Base-by-base conservation (phyloP, 2,888 invertebrate genomes). In the Sphaerophoria rueppellii region DNA sequence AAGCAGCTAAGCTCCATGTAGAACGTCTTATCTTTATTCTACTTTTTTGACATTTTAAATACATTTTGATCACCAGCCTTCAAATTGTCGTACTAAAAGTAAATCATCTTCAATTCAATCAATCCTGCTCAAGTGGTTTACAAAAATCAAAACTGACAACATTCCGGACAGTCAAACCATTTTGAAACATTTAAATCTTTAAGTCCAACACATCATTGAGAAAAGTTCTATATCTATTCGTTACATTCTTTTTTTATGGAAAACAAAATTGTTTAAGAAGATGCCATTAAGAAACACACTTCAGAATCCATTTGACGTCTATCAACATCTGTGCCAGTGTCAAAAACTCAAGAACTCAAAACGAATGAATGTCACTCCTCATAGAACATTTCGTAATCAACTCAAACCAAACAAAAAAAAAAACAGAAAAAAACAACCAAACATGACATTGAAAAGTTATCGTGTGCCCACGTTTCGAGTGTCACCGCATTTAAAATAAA, bases 401-500 rank as follows among this genome's bases (percentile, higher is more conserved):
- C 43, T 9, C 43, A 9, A 40, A 40, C 40, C 40, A 1, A 40
- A 4, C 40, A n/a, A 46, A 46, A 58, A 2, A 57, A 37, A 9
- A 43, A 5, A 43, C 6, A 43, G 12, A 7, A 40, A 40, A n/a
- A n/a, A n/a, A n/a, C n/a, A n/a, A 40, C 6, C 9, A 43, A 2
- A 50, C 48, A 34, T 80, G 83, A 85, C 83, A 85, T 85, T 85
- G 83, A 85, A 80, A 85, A 85, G 80, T 76, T 80, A 85, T 85
- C 80, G 80, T 72, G 78, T 67, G 67, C 67, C 46, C 79, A 79
- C 79, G 74, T 83, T 75, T 76, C 83, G 76, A 80, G 83, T 85
- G 83, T 75, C 76, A 69, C 67, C 60, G 14, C 35, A 12, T 6
- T 61, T 71, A 76, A 83, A 79, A 71, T 79, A 78, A 78, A 65